Base-by-base conservation (phyloP, 53 echinoderm and acorn worm genomes). In the Pentamera pediparva region DNA sequence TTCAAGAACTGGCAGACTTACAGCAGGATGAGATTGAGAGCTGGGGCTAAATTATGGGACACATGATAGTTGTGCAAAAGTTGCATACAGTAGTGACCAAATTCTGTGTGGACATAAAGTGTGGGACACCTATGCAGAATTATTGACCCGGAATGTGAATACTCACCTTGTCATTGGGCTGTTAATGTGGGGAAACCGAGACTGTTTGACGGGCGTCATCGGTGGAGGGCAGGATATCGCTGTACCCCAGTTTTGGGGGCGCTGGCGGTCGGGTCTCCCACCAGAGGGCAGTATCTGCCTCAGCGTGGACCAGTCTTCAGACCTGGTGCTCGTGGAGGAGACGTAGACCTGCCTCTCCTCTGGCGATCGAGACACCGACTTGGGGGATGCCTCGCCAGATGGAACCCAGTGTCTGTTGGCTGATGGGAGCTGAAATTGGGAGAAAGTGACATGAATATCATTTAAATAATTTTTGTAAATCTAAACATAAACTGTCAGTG, bases 191-290 rank as follows among this genome's bases (percentile, higher is more conserved):
- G 96, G 96, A 54, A 90, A 88, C 53, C 96, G 76, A 3, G 69
- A 71, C 77, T 95, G 89, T 61, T 86, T 90, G 22, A 47, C 34
- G 41, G 69, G 59, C 4, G 76, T 74, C 88, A 88, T 85, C 6
- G 59, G 26, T 5, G 96, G 96, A 18, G 91, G 88, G 28, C 59
- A 40, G 19, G 87, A 80, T n/a, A 72, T 27, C 6, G 87, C 90
- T 15, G 96, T 91, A 2, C 96, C 96, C 96, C 96, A 95, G 75
- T 95, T 95, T 0, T 90, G 88, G n/a, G 96, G 96, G 47, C 90
- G 60, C 15, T 39, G 55, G 18, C 80, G 78, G 20, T 76, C 22
- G 0, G 96, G 70, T 72, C 88, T 78, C 26, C 96, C 96, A 40
- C 59, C 62, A 17, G 96, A 95, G 43, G 96, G 96, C 31, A 95